Conservation (phyloP, 2,113 vertebrate genomes). For the Sylvicapra grimmia region DNA sequence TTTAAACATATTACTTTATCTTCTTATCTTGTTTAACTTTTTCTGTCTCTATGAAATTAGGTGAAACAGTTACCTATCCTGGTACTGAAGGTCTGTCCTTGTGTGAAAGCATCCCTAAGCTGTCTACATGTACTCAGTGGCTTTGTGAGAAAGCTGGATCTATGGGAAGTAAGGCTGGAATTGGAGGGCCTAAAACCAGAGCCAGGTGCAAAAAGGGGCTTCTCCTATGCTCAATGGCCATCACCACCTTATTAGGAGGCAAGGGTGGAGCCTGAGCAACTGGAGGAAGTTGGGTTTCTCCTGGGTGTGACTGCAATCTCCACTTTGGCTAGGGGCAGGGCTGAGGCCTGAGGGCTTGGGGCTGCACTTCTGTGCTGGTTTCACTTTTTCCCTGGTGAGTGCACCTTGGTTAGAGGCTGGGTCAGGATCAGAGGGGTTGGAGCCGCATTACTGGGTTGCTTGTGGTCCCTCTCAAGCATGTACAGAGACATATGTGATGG, state of each 20-base stretch:
- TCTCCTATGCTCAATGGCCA: neutral
- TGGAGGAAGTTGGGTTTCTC: neutral
- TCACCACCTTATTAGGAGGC: neutral
- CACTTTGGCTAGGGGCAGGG: too few species aligned
- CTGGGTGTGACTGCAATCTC: neutral
- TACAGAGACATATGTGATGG: neutral
- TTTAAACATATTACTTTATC: neutral
- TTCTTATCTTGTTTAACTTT: neutral
- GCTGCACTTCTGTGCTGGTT: neutral
- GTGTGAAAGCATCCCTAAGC: neutral
- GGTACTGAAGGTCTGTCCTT: neutral
- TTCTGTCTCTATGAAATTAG: neutral
- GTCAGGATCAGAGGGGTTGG: neutral
- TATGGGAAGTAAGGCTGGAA: neutral
- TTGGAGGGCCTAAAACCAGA: neutral
- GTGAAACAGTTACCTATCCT: neutral
- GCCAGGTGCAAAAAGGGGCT: neutral
- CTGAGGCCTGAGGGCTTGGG: neutral
- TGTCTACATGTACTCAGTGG: neutral
- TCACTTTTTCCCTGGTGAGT: neutral
- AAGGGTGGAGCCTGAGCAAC: fast-evolving
- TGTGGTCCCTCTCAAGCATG: neutral
- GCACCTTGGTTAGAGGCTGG: neutral
- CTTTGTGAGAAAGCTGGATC: neutral
- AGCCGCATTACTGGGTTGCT: neutral